phyloP scores from a whole-genome alignment of 2,797 vertebrate genomes.

The Simalia tracyae region DNA sequence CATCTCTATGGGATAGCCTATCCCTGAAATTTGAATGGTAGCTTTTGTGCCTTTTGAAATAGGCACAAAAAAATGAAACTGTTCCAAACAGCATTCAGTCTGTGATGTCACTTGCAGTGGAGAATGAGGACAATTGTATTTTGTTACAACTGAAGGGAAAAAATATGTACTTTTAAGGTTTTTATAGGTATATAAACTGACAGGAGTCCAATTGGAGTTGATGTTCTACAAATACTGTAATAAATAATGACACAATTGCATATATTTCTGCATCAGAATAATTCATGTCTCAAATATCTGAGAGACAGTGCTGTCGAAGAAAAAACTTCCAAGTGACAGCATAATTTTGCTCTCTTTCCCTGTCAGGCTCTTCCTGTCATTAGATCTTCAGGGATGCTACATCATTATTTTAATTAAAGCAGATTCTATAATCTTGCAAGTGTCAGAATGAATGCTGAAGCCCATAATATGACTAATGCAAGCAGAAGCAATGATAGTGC shows the following conservation, averaged over 20 bases:
- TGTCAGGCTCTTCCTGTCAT: neutral
- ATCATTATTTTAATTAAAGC: constrained; percentile 6
- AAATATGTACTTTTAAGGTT: neutral
- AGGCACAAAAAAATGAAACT: neutral
- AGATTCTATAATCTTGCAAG: neutral
- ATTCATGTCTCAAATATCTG: constrained; percentile 6
- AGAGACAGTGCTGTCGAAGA: neutral
- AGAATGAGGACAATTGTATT: neutral
- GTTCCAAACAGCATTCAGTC: neutral
- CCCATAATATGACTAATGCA: neutral
- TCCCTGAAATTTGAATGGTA: neutral
- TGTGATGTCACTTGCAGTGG: neutral
- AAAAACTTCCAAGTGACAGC: neutral
- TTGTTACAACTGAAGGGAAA: neutral
- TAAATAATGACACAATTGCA: neutral
- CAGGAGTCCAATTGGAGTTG: neutral
- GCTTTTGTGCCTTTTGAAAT: neutral
- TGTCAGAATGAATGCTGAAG: neutral
- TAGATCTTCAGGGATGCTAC: neutral
- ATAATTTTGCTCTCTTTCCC: neutral
- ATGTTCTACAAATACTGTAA: neutral
- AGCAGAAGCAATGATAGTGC: neutral
- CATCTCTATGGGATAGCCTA: neutral
- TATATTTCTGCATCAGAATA: neutral
- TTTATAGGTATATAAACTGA: neutral